These are phyloP conservation scores for Dryobates pubescens DNA, from an alignment of 2,797 vertebrate genomes.

Conservation along the genomic window DNA sequence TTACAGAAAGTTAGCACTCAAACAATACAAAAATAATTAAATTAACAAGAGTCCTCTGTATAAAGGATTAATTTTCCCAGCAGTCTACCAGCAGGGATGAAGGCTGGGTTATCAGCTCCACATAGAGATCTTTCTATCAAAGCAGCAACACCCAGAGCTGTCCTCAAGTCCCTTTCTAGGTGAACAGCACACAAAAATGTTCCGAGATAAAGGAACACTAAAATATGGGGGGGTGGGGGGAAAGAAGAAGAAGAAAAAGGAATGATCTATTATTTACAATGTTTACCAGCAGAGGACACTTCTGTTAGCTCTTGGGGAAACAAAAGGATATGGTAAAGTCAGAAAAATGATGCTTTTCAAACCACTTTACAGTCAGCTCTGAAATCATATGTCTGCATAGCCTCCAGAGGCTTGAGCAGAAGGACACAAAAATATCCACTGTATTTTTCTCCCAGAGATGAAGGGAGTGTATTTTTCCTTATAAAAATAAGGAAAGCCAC, in stretches of 20 bases:
- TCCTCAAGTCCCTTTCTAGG: not conserved
- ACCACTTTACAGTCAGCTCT: not conserved
- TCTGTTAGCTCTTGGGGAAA: not conserved
- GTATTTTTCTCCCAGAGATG: not conserved
- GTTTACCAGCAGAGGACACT: not conserved
- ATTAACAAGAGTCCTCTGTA: constrained; percentile 31
- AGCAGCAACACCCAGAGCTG: not conserved
- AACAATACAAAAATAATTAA: constrained; percentile 43
- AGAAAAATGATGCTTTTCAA: not conserved
- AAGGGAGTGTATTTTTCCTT: not conserved
- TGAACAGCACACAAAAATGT: not conserved
- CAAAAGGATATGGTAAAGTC: not conserved
- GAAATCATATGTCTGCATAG: not conserved
- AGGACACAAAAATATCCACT: not conserved
- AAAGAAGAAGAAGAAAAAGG: not conserved
- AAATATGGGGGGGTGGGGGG: not conserved
- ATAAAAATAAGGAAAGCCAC: not conserved
- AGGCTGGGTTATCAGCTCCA: not conserved
- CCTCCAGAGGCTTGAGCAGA: not conserved
- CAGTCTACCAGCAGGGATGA: not conserved
- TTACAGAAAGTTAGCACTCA: not conserved
- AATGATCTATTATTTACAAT: not conserved
- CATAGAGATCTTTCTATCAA: not conserved
- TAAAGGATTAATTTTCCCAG: constrained; percentile 14
- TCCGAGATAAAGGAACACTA: not conserved